Conservation (phyloP, 2,797 vertebrate species). For the Gorsachius magnificus region DNA sequence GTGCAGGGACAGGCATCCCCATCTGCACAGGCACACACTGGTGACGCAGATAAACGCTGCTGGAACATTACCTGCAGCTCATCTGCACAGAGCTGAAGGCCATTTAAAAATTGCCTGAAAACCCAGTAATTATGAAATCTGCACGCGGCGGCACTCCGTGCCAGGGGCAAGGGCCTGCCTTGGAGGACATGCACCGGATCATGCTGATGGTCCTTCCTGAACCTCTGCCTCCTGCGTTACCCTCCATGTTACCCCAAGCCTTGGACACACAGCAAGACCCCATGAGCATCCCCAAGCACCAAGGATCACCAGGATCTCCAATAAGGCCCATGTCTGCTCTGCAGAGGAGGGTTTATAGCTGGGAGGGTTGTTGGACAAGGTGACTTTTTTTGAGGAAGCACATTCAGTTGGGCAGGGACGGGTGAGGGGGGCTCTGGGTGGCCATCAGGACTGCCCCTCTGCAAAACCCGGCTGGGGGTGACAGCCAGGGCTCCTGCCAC, state of each 20-base stretch:
- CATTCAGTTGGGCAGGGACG: background rate
- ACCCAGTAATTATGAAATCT: background rate
- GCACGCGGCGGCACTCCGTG: accelerated
- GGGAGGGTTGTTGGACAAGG: background rate
- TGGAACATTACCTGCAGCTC: background rate
- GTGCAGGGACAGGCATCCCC: accelerated
- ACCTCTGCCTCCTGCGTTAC: background rate
- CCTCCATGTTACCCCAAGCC: accelerated
- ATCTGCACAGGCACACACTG: accelerated
- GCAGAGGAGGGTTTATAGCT: background rate
- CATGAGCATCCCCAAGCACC: background rate
- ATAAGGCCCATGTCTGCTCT: background rate
- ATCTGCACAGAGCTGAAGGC: background rate
- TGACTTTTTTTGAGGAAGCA: accelerated
- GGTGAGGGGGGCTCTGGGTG: background rate
- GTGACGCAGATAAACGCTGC: accelerated
- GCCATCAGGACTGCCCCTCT: too few species aligned
- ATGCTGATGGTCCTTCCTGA: background rate
- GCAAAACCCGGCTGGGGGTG: background rate
- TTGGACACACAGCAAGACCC: accelerated
- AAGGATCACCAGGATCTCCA: background rate
- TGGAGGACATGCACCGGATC: accelerated
- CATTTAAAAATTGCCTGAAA: background rate
- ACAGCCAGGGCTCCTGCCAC: background rate
- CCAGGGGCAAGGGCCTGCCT: background rate